Base-by-base conservation (phyloP, 2,888 invertebrate genomes). In the Hyppa rectilinea region DNA sequence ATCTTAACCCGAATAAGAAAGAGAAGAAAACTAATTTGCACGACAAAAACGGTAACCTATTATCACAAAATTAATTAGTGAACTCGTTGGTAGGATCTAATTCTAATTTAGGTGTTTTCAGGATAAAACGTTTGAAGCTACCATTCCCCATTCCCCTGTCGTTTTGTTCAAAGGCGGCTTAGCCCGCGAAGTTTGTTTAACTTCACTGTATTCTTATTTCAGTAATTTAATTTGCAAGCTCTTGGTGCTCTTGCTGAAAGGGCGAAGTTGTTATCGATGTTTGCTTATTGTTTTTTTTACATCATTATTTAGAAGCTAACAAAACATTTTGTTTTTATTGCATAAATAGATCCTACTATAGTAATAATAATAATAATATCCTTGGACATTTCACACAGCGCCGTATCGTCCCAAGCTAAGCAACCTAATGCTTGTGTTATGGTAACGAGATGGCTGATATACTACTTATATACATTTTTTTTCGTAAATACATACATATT, bases 51-150 rank as follows among this genome's bases (percentile, higher is more conserved):
- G 85, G 86, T 84, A 87, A 90, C 86, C 88, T 89, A 88, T 90
- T 92, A 90, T 88, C 88, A 86, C 87, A 85, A 90, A 91, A 91
- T 91, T 92, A 92, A 92, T 92, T 92, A 91, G 90, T 85, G 80
- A 89, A 90, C 89, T 90, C 89, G 86, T 91, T 90, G 89, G 90
- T 88, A 88, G 87, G 88, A 88, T 90, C 89, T 90, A 88, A 91
- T 89, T 91, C 89, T 88, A 91, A 91, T 90, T 92, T 89, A 89
- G 85, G 85, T 86, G 84, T 90, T 89, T 88, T 79, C 81, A 69
- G 86, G 85, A 85, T 89, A 88, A 88, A 88, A 82, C 85, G 86
- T 87, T 88, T 79, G 78, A 77, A 85, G 68, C 78, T 69, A 70
- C 75, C 76, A 67, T 75, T 62, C 78, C 75, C 82, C 83, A 12